phyloP scores from a whole-genome alignment of 2,797 vertebrate genomes.

The Pangasius mekongensis region DNA sequence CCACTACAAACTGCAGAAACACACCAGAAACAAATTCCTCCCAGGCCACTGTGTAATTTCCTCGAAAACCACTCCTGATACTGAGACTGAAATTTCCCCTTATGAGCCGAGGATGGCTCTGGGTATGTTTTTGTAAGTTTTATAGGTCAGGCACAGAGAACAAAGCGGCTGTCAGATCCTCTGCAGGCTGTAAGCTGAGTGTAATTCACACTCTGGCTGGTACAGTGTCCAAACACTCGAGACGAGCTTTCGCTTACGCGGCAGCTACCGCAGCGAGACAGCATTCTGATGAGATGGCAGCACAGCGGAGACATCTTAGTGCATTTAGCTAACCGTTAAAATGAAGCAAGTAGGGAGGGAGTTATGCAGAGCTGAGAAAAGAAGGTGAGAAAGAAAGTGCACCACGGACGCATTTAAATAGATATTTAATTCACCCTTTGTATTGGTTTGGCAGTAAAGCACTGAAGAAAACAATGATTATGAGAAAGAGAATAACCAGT shows the following conservation, averaged over 20 bases:
- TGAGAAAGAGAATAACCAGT: not conserved
- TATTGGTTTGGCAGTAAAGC: slow-evolving; percentile 1
- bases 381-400: not conserved
- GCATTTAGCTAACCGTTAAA: slow-evolving; percentile 16
- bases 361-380: not conserved
- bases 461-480: not conserved
- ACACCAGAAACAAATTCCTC: not conserved
- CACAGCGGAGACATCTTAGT: slow-evolving; percentile 18
- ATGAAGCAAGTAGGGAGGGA: not conserved
- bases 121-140: not conserved
- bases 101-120: slow-evolving; percentile 9
- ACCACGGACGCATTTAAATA: not conserved
- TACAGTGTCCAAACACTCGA: slow-evolving; percentile 22
- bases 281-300: slow-evolving; percentile 44
- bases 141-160: slow-evolving; percentile 23
- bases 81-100: not conserved
- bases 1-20: not conserved
- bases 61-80: slow-evolving; percentile 2
- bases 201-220: slow-evolving; percentile 26
- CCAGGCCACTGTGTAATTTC: slow-evolving; percentile 23
- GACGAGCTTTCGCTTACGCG: slow-evolving; percentile 4
- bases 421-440: not conserved
- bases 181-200: slow-evolving; percentile 19
- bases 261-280: slow-evolving; percentile 14
- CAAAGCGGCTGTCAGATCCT: slow-evolving; percentile 26